Conservation (phyloP, 2,797 vertebrate genomes). For the Sebastes kiyomatsui region DNA sequence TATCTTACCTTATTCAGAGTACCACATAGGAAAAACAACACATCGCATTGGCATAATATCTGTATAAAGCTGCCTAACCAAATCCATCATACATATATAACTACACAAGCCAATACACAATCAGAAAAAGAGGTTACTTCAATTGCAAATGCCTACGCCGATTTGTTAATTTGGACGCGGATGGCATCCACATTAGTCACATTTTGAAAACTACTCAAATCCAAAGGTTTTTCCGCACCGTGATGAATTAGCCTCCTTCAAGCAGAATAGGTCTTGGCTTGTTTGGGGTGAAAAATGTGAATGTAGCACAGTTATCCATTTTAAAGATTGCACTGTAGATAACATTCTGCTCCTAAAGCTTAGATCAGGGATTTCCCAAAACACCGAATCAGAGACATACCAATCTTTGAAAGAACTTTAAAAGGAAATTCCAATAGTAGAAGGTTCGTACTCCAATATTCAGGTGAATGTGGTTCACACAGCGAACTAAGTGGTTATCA, state of each 20-base stretch:
- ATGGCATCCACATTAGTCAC: background rate
- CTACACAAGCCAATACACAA: constrained; percentile 1
- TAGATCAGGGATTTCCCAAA: background rate
- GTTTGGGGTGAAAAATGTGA: constrained; percentile 3
- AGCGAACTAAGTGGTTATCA: background rate
- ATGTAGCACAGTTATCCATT: background rate
- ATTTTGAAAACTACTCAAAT: background rate
- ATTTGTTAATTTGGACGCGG: background rate
- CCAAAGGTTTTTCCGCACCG: background rate
- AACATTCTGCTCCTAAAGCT: background rate
- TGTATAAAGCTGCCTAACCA: constrained; percentile 1
- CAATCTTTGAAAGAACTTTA: background rate
- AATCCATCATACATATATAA: constrained; percentile 16
- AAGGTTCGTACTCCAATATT: background rate
- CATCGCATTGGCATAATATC: constrained; percentile 17
- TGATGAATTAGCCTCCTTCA: constrained; percentile 5
- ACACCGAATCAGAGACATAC: background rate
- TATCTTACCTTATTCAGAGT: constrained; percentile 41
- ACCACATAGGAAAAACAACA: background rate
- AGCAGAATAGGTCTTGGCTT: background rate
- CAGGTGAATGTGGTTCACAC: background rate
- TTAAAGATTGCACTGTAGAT: background rate
- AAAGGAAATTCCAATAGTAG: background rate
- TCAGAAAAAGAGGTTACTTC: background rate
- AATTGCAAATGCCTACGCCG: background rate